Percentiles rank a stretch among this genome's conserved stretches.
Conservation (phyloP, 2,888 invertebrate species). For the Stictocephala bisonia region DNA sequence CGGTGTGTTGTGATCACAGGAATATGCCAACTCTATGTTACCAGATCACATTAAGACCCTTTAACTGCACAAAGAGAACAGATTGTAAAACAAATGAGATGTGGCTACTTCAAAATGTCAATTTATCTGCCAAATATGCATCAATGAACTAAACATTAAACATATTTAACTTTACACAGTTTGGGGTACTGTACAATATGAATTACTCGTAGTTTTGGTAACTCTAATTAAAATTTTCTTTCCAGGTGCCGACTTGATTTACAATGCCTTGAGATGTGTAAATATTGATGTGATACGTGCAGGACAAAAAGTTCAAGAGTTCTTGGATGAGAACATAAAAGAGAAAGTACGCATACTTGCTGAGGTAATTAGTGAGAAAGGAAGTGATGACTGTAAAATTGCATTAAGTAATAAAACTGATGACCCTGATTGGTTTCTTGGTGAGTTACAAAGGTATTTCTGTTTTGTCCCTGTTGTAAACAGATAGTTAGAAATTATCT, state of each 20-base stretch:
- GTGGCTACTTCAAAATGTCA: too few species aligned
- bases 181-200: neutral
- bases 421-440: conserved; percentile 85
- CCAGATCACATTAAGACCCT: too few species aligned
- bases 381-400: conserved; percentile 67
- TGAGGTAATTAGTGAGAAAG: conserved; percentile 64
- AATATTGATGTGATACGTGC: conserved; percentile 77
- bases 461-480: too few species aligned
- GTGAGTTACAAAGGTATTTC: too few species aligned
- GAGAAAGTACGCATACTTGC: conserved; percentile 68
- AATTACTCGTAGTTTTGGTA: too few species aligned
- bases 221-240: conserved; percentile 46
- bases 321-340: conserved; percentile 77
- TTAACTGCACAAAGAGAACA: neutral
- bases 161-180: too few species aligned
- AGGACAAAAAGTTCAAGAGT: conserved; percentile 78
- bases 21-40: too few species aligned
- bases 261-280: conserved; percentile 75
- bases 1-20: too few species aligned
- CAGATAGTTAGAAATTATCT: too few species aligned
- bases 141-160: too few species aligned
- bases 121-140: too few species aligned
- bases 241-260: conserved; percentile 77
- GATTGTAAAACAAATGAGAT: neutral
- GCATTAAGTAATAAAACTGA: conserved; percentile 72